These are phyloP conservation scores for Chymomyza fuscimana DNA, from an alignment of 2,888 invertebrate species.

Conservation along the genomic window DNA sequence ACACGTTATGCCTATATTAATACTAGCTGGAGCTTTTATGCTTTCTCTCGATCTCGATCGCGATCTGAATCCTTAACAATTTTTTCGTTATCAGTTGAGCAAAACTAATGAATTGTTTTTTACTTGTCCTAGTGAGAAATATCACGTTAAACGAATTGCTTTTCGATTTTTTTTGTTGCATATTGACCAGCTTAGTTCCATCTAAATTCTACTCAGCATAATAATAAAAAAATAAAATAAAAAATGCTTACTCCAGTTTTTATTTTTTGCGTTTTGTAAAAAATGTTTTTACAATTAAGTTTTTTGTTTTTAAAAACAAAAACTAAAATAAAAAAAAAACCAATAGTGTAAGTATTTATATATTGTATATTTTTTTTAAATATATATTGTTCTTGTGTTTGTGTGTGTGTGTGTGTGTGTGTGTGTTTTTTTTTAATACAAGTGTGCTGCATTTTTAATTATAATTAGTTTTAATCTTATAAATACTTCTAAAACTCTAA, in stretches of 20 bases:
- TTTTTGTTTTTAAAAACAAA: background rate
- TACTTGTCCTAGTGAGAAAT: conserved; percentile 22
- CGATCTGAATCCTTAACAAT: conserved; percentile 1
- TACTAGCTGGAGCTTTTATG: conserved; percentile 50
- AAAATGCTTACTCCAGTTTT: no score
- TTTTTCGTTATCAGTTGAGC: conserved; percentile 70
- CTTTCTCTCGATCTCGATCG: background rate
- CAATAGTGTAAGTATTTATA: conserved; percentile 6
- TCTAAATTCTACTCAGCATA: conserved; percentile 65
- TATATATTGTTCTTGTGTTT: conserved; percentile 36
- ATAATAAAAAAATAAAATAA: conserved; percentile 36
- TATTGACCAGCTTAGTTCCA: conserved; percentile 42
- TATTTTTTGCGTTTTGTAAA: background rate
- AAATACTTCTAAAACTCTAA: conserved; percentile 53
- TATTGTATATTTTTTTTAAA: conserved; percentile 7
- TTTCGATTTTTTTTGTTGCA: conserved; percentile 35
- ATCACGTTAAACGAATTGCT: conserved; percentile 68
- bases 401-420: conserved; percentile 47
- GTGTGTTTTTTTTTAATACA: conserved; percentile 53
- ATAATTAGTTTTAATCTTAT: conserved; percentile 70
- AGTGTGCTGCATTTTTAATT: conserved; percentile 65
- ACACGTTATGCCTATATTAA: conserved; percentile 76
- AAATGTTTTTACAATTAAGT: background rate
- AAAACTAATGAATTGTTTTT: conserved; percentile 63
- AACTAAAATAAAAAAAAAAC: background rate